Evolutionary conservation across 1,140 invertebrate genomes (phyloP), one percentile per base, ranked within the genome.

Genomic region (Mya arenaria): DNA sequence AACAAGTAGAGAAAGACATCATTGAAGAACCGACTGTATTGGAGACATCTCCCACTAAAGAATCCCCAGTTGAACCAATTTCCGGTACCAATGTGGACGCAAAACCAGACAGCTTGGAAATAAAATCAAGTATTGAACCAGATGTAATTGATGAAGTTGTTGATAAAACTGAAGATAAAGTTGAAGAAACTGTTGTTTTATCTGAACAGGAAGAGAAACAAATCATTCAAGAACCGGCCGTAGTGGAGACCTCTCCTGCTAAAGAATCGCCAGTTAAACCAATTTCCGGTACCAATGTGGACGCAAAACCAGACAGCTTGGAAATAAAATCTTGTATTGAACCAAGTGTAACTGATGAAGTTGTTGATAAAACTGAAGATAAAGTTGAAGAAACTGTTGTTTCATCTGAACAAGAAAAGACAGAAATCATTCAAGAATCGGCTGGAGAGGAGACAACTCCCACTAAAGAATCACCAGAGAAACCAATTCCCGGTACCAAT

Each of bases 111-210:
- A 37, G 28, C 4, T 36, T 44, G 4, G 48, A 68, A 41, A 41
- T 25, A 15, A 68, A 68, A 68, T 30, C 65, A 17, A 36, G 23
- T 6, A 23, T 28, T 37, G 55, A n/a, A 28, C 6, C 30, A 34
- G 34, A 36, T 65, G 63, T n/a, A n/a, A n/a, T n/a, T n/a, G n/a
- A n/a, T n/a, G n/a, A n/a, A n/a, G n/a, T n/a, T n/a, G n/a, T n/a
- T n/a, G 60, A 62, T 19, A 62, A 62, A 2, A 62, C 60, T 17
- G 60, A 62, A 62, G 60, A 62, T 62, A 62, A 62, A 62, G 60
- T 62, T 30, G 19, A 23, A 23, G 60, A 62, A 62, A 62, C 15
- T 25, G 60, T 62, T 34, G 19, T 28, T 23, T 28, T 23, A 5
- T 23, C 25, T 17, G 25, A 52, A 52, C 19, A 1, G 19, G 48